A percentile compares a stretch with the other conserved stretches of the same genome.
These are phyloP conservation scores for Ligdia adustata DNA, from an alignment of 2,888 invertebrate genomes.

Conservation along the genomic window DNA sequence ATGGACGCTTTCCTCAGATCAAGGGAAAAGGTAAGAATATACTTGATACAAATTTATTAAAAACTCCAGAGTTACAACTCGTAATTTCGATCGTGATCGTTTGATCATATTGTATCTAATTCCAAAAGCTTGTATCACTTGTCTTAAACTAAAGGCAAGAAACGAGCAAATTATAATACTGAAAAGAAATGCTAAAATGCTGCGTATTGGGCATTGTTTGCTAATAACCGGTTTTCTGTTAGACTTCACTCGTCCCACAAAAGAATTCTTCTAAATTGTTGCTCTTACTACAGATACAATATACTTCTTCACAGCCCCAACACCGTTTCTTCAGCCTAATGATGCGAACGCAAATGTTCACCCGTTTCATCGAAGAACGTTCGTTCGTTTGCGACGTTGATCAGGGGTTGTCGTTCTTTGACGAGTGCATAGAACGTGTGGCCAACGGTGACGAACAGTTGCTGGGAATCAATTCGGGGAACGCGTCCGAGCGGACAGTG, in stretches of 20 bases:
- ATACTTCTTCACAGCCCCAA: constrained; percentile 79
- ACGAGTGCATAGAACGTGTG: constrained; percentile 96
- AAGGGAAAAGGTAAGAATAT: constrained; percentile 88
- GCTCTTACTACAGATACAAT: constrained; percentile 6
- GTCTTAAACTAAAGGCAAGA: no score
- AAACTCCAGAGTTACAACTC: no score
- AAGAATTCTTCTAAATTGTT: background rate
- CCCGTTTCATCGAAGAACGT: constrained; percentile 98
- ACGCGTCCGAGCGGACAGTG: constrained; percentile 95
- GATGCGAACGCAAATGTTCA: constrained; percentile 98
- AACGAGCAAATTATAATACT: background rate
- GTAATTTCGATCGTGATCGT: no score
- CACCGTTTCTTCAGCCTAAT: constrained; percentile 95
- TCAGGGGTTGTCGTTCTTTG: constrained; percentile 94
- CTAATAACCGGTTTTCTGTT: no score
- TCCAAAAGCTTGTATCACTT: no score
- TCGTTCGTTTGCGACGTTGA: constrained; percentile 99
- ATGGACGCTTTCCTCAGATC: constrained; percentile 94
- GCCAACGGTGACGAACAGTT: constrained; percentile 82
- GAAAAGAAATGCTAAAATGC: background rate
- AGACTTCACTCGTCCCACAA: no score
- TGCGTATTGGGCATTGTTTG: no score
- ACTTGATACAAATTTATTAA: no score
- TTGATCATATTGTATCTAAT: no score
- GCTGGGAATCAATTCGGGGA: constrained; percentile 91